Evolutionary conservation across 2,113 vertebrate species (phyloP).

Genomic region (Catharus minimus): DNA sequence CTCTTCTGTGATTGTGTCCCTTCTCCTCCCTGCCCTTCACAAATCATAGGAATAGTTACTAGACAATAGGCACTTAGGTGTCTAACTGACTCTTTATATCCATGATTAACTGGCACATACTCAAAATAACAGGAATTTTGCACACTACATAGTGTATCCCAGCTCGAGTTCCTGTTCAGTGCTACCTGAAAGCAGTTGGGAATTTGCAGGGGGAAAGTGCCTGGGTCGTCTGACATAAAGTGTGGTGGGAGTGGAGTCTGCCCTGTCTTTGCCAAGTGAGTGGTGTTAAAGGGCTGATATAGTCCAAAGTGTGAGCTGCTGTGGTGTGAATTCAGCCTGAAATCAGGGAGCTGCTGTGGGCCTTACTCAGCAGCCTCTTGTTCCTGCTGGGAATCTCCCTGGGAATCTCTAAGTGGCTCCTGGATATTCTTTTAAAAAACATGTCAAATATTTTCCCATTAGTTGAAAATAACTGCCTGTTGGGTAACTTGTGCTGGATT

Average conservation of each 20-base stretch:
- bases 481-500: neutral
- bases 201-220: neutral
- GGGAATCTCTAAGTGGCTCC: neutral
- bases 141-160: rapidly evolving
- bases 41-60: neutral
- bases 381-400: neutral
- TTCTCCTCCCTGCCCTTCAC: neutral
- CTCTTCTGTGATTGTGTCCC: neutral
- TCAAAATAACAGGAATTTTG: neutral
- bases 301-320: neutral
- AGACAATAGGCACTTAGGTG: neutral
- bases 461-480: neutral
- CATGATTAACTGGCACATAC: too few species aligned
- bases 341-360: neutral
- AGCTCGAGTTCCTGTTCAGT: neutral
- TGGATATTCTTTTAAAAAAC: neutral
- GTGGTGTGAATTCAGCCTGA: neutral
- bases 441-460: neutral
- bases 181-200: neutral
- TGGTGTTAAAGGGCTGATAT: rapidly evolving
- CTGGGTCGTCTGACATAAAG: neutral
- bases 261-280: neutral
- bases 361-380: neutral
- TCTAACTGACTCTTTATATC: neutral
- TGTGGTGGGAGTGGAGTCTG: neutral